phyloP scores from a whole-genome alignment of 2,113 vertebrate genomes.

The Rutilus rutilus region DNA sequence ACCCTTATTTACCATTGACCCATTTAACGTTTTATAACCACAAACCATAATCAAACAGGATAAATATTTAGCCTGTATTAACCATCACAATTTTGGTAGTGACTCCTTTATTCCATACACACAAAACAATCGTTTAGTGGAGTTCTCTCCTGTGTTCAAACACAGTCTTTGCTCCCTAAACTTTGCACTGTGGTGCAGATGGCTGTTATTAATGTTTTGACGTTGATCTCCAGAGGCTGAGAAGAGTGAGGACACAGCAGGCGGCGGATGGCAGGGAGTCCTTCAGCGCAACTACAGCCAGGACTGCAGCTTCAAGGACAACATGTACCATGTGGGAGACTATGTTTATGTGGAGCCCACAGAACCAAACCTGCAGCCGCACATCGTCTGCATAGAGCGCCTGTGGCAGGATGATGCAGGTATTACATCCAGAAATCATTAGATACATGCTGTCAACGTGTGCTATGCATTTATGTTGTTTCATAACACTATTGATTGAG shows the following conservation, averaged over 20 bases:
- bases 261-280: constrained; percentile 83
- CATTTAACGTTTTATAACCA: not conserved
- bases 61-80: not conserved
- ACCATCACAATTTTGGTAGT: not conserved
- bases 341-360: constrained; percentile 97
- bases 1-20: not conserved
- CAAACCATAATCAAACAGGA: not conserved
- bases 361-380: constrained; percentile 90
- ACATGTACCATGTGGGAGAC: constrained; percentile 97
- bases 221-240: constrained; percentile 85
- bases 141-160: not conserved
- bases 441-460: not conserved
- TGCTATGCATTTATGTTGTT: not conserved
- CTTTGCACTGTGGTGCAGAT: not conserved
- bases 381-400: constrained; percentile 97
- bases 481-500: not conserved
- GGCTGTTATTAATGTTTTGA: constrained; percentile 9
- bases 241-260: constrained; percentile 89
- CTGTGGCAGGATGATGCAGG: constrained; percentile 96
- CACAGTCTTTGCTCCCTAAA: not conserved
- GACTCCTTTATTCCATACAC: not conserved
- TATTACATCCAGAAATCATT: constrained; percentile 63
- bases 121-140: not conserved
- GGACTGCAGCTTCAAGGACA: constrained; percentile 98
- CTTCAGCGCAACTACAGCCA: constrained; percentile 95